A percentile compares a stretch with the other conserved stretches of the same genome.
Evolutionary conservation across 1,140 invertebrate species (phyloP).

Genomic region (Pararge aegeria): DNA sequence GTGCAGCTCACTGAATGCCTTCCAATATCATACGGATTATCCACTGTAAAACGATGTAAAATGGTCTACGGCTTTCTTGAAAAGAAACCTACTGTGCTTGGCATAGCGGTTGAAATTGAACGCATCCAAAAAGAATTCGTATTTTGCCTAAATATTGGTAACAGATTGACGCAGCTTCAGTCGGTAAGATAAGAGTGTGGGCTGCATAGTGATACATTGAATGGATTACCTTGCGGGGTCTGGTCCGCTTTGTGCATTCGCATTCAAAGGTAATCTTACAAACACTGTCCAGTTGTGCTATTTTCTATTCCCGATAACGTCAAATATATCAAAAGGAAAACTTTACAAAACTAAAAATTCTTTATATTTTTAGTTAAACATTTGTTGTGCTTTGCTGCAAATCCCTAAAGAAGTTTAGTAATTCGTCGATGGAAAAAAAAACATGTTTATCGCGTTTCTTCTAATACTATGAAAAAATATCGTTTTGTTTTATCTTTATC

Average conservation of each 20-base stretch:
- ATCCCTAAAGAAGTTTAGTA: neutral
- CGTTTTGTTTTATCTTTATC: no score
- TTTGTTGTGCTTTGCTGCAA: neutral
- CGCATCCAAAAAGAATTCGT: constrained; percentile 50
- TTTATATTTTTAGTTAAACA: neutral
- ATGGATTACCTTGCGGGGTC: constrained; percentile 54
- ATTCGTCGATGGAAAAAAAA: no score
- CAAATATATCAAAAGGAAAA: neutral
- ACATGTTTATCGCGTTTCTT: no score
- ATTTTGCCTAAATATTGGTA: constrained; percentile 78
- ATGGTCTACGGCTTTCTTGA: constrained; percentile 37
- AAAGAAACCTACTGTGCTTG: constrained; percentile 39
- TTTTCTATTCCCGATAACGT: constrained; percentile 9
- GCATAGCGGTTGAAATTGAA: constrained; percentile 47
- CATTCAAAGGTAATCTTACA: constrained; percentile 38
- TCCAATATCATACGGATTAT: constrained; percentile 78
- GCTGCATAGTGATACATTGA: constrained; percentile 72
- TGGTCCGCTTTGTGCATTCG: constrained; percentile 50
- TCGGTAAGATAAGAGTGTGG: constrained; percentile 65
- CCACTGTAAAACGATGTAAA: constrained; percentile 70
- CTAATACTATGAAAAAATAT: no score
- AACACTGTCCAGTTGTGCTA: constrained; percentile 23
- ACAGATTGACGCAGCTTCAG: constrained; percentile 71
- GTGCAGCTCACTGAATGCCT: constrained; percentile 76
- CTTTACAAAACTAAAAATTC: neutral